phyloP scores from a whole-genome alignment of 2,888 invertebrate genomes.

The Drosophila cracens region DNA sequence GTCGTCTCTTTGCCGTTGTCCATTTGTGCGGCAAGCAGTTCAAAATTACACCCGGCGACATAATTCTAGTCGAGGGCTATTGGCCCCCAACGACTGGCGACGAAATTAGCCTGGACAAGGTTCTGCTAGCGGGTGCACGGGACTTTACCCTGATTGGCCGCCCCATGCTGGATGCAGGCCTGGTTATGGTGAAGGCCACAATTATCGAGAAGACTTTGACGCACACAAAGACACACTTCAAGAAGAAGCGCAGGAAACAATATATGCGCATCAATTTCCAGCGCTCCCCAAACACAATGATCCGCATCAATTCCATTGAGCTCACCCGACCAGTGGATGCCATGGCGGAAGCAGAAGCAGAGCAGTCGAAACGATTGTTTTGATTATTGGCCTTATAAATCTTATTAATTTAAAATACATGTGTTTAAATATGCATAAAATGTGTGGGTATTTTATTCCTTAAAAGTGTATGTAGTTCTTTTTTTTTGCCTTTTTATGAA shows the following conservation, averaged over 20 bases:
- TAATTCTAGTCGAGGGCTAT: slow-evolving; percentile 92
- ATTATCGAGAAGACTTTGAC: slow-evolving; percentile 93
- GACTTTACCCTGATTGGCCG: slow-evolving; percentile 93
- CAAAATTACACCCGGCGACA: slow-evolving; percentile 93
- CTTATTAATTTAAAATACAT: slow-evolving; percentile 32
- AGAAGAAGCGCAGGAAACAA: slow-evolving; percentile 91
- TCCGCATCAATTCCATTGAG: slow-evolving; percentile 91
- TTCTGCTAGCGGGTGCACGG: slow-evolving; percentile 90
- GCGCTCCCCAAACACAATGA: slow-evolving; percentile 89
- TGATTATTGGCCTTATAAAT: slow-evolving; percentile 34
- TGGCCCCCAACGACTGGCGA: slow-evolving; percentile 94
- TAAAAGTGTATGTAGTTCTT: background rate
- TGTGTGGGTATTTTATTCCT: background rate
- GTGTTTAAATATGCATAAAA: slow-evolving; percentile 6
- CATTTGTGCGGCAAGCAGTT: slow-evolving; percentile 93
- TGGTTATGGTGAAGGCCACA: slow-evolving; percentile 92
- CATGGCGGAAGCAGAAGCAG: slow-evolving; percentile 16
- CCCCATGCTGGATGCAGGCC: slow-evolving; percentile 90
- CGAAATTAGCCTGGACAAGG: slow-evolving; percentile 92
- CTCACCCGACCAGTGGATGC: slow-evolving; percentile 85
- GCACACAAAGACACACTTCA: slow-evolving; percentile 91
- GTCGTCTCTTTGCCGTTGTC: slow-evolving; percentile 90
- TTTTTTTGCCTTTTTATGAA: background rate
- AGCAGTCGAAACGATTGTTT: slow-evolving; percentile 58
- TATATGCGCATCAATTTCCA: slow-evolving; percentile 90